Conservation (phyloP, 53 echinoderm and acorn worm species). For the Echinarachnius parma region DNA sequence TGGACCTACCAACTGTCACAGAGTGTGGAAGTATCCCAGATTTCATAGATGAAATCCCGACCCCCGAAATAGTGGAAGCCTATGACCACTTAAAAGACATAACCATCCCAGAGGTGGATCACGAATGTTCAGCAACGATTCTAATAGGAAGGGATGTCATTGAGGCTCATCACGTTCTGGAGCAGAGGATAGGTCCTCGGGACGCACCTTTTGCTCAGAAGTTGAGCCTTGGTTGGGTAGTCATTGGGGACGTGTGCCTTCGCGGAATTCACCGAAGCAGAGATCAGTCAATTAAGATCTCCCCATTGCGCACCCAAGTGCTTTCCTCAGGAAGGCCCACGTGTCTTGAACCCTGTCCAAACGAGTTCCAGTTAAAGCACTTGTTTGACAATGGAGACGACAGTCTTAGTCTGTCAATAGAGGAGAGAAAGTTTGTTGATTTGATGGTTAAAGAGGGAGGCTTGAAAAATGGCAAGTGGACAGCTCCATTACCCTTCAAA, state of each 20-base stretch:
- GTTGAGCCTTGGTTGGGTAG: conserved; percentile 1
- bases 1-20: conserved; percentile 50
- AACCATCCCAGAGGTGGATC: neutral
- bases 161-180: neutral
- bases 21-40: conserved; percentile 46
- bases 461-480: conserved; percentile 1
- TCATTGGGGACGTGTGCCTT: conserved; percentile 6
- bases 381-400: conserved; percentile 25
- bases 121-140: neutral
- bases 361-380: conserved; percentile 16
- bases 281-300: neutral
- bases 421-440: conserved; percentile 12
- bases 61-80: conserved; percentile 20
- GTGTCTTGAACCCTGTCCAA: conserved; percentile 25
- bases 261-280: neutral
- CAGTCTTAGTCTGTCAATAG: no score
- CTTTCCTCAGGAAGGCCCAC: neutral
- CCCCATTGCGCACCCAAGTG: conserved; percentile 1
- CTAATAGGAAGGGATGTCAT: neutral
- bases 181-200: neutral
- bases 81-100: neutral
- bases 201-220: neutral
- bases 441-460: conserved; percentile 9
- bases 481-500: conserved; percentile 46
- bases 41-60: conserved; percentile 49